Percentiles rank a stretch among this genome's conserved stretches.
These are phyloP conservation scores for Drosophila burlai DNA, from an alignment of 1,140 invertebrate species.

Conservation along the genomic window DNA sequence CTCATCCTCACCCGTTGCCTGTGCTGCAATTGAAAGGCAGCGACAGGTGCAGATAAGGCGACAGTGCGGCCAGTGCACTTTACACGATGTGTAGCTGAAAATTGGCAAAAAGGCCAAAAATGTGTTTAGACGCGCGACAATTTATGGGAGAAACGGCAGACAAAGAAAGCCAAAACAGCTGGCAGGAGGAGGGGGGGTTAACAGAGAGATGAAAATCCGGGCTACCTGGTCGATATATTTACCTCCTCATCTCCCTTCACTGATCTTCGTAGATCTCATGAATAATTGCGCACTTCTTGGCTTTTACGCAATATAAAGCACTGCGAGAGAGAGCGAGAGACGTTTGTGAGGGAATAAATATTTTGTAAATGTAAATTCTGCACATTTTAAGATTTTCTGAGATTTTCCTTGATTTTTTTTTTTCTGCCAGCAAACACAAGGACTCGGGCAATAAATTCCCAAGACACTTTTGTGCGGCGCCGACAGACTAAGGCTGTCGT, in stretches of 20 bases:
- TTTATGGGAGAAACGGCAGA: constrained; percentile 63
- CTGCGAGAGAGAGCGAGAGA: neutral
- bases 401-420: constrained; percentile 38
- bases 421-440: constrained; percentile 35
- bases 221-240: constrained; percentile 18
- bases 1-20: neutral
- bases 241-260: constrained; percentile 10
- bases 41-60: constrained; percentile 70
- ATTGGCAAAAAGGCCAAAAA: constrained; percentile 71
- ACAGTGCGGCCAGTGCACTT: constrained; percentile 47
- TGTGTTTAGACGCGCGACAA: constrained; percentile 66
- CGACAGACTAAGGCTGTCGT: constrained; percentile 36
- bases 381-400: constrained; percentile 30
- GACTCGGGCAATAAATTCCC: constrained; percentile 74
- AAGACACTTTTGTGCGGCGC: constrained; percentile 64
- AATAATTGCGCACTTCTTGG: constrained; percentile 73
- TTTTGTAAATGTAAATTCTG: constrained; percentile 55
- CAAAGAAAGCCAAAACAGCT: constrained; percentile 34
- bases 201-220: neutral
- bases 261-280: constrained; percentile 52
- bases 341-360: constrained; percentile 32
- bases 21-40: constrained; percentile 43
- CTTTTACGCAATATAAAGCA: constrained; percentile 27
- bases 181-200: neutral
- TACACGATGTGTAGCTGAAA: constrained; percentile 78